Evolutionary conservation across 1,140 invertebrate species (phyloP), one percentile per base, ranked within the genome.

Genomic region (Danaus melanippus): DNA sequence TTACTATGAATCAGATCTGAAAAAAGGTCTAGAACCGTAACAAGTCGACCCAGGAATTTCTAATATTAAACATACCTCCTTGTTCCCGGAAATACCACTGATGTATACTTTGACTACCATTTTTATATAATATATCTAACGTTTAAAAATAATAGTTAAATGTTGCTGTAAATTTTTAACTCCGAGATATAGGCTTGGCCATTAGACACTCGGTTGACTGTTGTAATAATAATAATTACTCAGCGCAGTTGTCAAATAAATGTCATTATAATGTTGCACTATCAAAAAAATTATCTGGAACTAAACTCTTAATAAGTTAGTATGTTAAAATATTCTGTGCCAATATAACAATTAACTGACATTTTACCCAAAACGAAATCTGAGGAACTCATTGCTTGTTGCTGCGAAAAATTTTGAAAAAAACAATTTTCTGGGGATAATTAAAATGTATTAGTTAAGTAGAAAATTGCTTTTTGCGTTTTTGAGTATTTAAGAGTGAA

Each of bases 101-200:
- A 96, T 90, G 86, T 94, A 96, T 62, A 96, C 91, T 91, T 95
- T 96, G 63, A 96, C 91, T 77, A 93, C 94, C 95, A 96, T 96
- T 54, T 79, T 67, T 58, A 42, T 60, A 62, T 6, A 56, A 53
- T 53, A 53, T 44, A 48, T 50, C 48, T 53, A 32, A 42, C 56
- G 51, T 60, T 45, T 46, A 57, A 56, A 60, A 62, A 59, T 51
- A 58, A 60, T 62, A 62, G 53, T 44, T 59, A 51, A 52, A 53
- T 32, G 50, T 61, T 53, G 21, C 11, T 53, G 60, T 60, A 65
- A 69, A 74, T 69, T 64, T 69, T 67, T 74, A 73, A 70, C 67
- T 67, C 67, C 72, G 64, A 74, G 80, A 80, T 74, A 84, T 81
- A 84, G 81, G 83, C 81, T 84, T 79, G 83, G 83, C 79, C 79